Evolutionary conservation across 2,888 invertebrate species (phyloP), one percentile per base, ranked within the genome.

Genomic region (Nebria salina): DNA sequence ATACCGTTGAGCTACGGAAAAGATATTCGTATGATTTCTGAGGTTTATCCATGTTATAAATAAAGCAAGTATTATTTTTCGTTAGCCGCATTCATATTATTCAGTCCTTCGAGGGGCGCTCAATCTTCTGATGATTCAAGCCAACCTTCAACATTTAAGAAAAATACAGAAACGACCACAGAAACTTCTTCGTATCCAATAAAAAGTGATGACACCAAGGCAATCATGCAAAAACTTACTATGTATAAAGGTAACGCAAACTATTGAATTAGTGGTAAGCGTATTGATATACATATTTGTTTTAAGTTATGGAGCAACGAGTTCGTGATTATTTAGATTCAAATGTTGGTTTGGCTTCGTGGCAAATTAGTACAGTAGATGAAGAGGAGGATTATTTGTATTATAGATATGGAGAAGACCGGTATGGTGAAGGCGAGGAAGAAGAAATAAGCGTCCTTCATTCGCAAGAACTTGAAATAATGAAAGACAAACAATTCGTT

Each of bases 401-500:
- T 54, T 13, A 54, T 54, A 8, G 7, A 54, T 54, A 54, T 54
- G 7, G 54, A 54, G 54, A 54, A 54, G 54, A 54, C 7, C 54
- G 8, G 54, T 54, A 54, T 54, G 54, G 13, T 2, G 54, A 13
- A 54, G 13, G 13, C 2, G 54, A 54, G 13, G 54, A 54, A 54
- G 54, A 54, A 13, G 54, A 54, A 13, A 8, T 11, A 13, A 54
- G 54, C 54, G 1, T 8, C 54, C 4, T 54, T 8, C 54, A 54
- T 54, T 54, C 54, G 0, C 4, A 54, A 7, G 54, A 54, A 13
- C 54, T 54, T 54, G 54, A 54, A 54, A 54, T 54, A 54, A 8
- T 54, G 54, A 8, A 85, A 70, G 84, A 86, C 76, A 83, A 83
- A 41, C 83, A 85, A 34, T 86, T 87, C 76, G 75, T 87, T 15